Evolutionary conservation across 2,888 invertebrate genomes (phyloP).

Genomic region (Microchrysa polita): DNA sequence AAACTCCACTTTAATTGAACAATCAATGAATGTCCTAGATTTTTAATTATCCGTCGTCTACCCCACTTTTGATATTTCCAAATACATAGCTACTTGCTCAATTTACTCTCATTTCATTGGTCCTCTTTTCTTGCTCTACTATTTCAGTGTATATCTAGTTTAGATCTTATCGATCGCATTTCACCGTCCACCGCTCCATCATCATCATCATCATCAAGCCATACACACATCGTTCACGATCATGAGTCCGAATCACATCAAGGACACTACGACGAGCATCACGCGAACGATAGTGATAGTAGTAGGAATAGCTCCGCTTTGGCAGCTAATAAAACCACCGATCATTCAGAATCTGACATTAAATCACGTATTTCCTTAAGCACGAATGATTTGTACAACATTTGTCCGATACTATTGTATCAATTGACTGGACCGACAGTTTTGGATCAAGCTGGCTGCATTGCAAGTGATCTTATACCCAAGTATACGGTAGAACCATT

Average conservation of each 20-base stretch:
- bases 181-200: conserved; percentile 51
- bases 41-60: neutral
- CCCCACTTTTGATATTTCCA: neutral
- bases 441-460: conserved; percentile 68
- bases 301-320: neutral
- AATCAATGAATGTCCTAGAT: neutral
- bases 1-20: neutral
- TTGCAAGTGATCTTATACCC: conserved; percentile 63
- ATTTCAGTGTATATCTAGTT: conserved; percentile 67
- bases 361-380: conserved; percentile 45
- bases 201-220: conserved; percentile 54
- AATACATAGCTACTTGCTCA: neutral
- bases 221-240: conserved; percentile 48
- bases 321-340: neutral
- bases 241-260: conserved; percentile 55
- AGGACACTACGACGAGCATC: conserved; percentile 16
- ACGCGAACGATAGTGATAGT: neutral
- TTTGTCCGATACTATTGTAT: conserved; percentile 76
- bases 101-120: neutral
- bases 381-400: conserved; percentile 62
- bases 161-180: conserved; percentile 58
- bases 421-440: conserved; percentile 70
- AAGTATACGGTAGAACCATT: conserved; percentile 47
- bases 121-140: neutral
- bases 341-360: conserved; percentile 5